phyloP scores from a whole-genome alignment of 2,113 vertebrate genomes.

The Okapia johnstoni region DNA sequence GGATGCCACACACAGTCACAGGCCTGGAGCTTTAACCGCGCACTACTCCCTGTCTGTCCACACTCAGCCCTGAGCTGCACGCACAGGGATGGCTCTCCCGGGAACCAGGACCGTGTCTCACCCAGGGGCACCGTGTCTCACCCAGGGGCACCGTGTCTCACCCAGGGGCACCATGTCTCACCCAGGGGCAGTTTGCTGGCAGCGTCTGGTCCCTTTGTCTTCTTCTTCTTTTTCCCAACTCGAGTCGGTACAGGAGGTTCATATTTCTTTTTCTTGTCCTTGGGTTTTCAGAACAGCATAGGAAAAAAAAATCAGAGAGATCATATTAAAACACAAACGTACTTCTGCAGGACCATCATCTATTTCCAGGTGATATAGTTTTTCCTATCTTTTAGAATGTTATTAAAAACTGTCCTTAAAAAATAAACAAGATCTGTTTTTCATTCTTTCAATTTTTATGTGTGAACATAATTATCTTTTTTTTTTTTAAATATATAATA shows the following conservation, averaged over 20 bases:
- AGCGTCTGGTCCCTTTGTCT: slow-evolving; percentile 97
- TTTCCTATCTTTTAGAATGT: background rate
- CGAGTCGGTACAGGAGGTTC: slow-evolving; percentile 98
- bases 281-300: slow-evolving; percentile 36
- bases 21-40: background rate
- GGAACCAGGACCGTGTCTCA: slow-evolving; percentile 55
- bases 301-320: background rate
- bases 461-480: background rate
- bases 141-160: slow-evolving; percentile 80
- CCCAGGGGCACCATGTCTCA: slow-evolving; percentile 80
- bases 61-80: background rate
- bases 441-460: background rate
- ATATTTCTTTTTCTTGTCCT: slow-evolving; percentile 99
- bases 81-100: rapidly evolving
- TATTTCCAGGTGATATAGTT: background rate
- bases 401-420: background rate
- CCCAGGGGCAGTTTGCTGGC: slow-evolving; percentile 97
- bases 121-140: slow-evolving; percentile 88
- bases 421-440: background rate
- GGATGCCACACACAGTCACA: background rate
- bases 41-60: background rate
- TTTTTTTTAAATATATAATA: background rate
- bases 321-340: background rate
- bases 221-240: slow-evolving; percentile 99
- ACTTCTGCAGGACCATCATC: background rate